Evolutionary conservation across 1,140 invertebrate genomes (phyloP).

Genomic region (Episyrphus balteatus): DNA sequence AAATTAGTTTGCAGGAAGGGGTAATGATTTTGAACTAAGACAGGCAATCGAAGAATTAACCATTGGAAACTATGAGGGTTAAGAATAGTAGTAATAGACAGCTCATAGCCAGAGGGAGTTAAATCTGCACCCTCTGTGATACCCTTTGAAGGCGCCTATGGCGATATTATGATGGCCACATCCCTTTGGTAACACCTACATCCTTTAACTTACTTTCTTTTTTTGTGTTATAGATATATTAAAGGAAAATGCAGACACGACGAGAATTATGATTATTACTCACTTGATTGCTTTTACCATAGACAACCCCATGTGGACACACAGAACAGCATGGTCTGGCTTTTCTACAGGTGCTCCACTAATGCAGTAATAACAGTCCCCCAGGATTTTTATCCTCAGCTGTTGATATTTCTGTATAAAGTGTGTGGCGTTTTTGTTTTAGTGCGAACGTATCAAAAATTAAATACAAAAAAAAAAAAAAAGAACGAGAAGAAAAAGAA

Average conservation of each 20-base stretch:
- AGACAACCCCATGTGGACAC: conserved; percentile 88
- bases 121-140: too few species aligned
- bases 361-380: conserved; percentile 94
- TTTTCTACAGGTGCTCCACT: conserved; percentile 80
- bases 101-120: too few species aligned
- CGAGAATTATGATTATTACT: conserved; percentile 34
- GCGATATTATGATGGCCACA: too few species aligned
- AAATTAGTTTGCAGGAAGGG: too few species aligned
- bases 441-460: background rate
- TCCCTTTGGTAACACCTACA: too few species aligned
- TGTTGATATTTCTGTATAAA: conserved; percentile 75
- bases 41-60: too few species aligned
- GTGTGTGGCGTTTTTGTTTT: background rate
- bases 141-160: too few species aligned
- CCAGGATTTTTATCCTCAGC: conserved; percentile 86
- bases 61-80: too few species aligned
- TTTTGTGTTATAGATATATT: background rate
- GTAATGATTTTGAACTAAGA: too few species aligned
- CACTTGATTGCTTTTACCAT: conserved; percentile 95
- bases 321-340: conserved; percentile 85
- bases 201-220: too few species aligned
- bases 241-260: background rate
- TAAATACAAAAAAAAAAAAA: conserved; percentile 15
- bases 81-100: too few species aligned
- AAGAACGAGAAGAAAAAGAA: background rate